These are phyloP conservation scores for Petrocephalus zakoni DNA, from an alignment of 2,113 vertebrate species.

Conservation along the genomic window DNA sequence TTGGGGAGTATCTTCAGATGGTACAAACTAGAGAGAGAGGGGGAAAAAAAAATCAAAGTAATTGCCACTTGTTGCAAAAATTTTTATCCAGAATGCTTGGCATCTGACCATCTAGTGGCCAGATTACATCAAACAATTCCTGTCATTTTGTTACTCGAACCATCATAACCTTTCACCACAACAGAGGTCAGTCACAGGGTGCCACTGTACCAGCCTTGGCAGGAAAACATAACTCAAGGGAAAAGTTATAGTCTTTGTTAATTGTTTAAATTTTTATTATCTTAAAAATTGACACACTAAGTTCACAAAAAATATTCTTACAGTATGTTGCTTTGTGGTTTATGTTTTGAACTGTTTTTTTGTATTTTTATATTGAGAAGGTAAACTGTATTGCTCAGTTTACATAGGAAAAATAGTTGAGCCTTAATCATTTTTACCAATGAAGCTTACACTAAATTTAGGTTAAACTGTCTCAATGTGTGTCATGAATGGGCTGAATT, in stretches of 20 bases:
- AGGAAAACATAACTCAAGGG: constrained; percentile 24
- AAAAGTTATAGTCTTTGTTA: constrained; percentile 3
- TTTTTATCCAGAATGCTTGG: background rate
- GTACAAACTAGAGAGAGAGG: constrained; percentile 35
- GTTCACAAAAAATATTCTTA: background rate
- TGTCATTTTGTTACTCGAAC: constrained; percentile 22
- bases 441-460: background rate
- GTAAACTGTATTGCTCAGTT: background rate
- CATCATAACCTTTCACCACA: constrained; percentile 11
- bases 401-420: background rate
- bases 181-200: constrained; percentile 44
- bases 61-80: constrained; percentile 34
- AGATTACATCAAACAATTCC: constrained; percentile 33
- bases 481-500: background rate
- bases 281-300: background rate
- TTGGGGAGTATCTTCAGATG: constrained; percentile 40
- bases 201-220: constrained; percentile 31
- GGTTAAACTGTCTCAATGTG: background rate
- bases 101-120: constrained; percentile 27
- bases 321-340: background rate
- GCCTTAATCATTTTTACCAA: background rate
- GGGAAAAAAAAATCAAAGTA: constrained; percentile 42
- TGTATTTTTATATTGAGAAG: background rate
- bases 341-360: background rate
- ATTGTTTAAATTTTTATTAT: background rate